Evolutionary conservation across 2,797 vertebrate genomes (phyloP).

Genomic region (Tinamus major): DNA sequence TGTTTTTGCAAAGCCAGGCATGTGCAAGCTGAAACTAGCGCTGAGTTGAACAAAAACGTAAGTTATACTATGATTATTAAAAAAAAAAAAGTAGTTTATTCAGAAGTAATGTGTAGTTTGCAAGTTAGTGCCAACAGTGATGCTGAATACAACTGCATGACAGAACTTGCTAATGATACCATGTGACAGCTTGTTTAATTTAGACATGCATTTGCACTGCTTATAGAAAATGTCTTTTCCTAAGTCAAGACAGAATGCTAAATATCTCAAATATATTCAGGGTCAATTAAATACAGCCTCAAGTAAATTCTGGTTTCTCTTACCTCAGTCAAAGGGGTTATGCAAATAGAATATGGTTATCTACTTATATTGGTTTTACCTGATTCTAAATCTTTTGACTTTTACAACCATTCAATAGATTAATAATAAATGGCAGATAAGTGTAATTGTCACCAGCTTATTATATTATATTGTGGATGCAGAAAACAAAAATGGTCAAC

Average conservation of each 20-base stretch:
- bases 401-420: not conserved
- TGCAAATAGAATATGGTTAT: not conserved
- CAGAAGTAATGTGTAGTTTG: not conserved
- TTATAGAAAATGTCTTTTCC: too few relatives aligned
- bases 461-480: not conserved
- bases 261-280: not conserved
- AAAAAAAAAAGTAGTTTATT: not conserved
- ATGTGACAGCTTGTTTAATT: not conserved
- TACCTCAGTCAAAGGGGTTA: not conserved
- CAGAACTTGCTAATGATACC: not conserved
- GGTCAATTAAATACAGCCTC: not conserved
- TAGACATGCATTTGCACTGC: not conserved
- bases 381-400: not conserved
- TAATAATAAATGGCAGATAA: not conserved
- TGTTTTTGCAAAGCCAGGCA: conserved; percentile 25
- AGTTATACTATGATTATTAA: not conserved
- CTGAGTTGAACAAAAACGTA: not conserved
- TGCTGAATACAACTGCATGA: not conserved
- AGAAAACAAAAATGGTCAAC: not conserved
- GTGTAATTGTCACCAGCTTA: not conserved
- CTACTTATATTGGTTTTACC: not conserved
- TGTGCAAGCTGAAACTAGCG: conserved; percentile 19
- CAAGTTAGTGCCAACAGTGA: not conserved
- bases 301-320: not conserved
- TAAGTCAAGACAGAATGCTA: not conserved